Conservation (phyloP, 2,797 vertebrate species). For the Intellagama lesueurii region DNA sequence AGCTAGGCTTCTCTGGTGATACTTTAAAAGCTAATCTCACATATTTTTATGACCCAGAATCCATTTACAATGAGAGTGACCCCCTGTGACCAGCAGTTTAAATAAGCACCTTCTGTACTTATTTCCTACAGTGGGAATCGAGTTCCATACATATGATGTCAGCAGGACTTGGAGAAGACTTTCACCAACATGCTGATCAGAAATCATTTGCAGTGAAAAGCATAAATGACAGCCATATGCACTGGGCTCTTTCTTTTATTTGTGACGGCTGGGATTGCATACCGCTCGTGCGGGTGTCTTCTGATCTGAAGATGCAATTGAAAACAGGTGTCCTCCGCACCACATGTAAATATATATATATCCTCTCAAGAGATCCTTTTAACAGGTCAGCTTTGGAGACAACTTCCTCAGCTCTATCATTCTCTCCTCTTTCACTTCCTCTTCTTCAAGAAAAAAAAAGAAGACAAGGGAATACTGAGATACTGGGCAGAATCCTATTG, state of each 20-base stretch:
- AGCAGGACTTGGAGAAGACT: conserved; percentile 70
- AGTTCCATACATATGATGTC: conserved; percentile 80
- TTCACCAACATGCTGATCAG: conserved; percentile 72
- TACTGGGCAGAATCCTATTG: background rate
- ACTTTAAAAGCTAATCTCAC: conserved; percentile 74
- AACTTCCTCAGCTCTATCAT: conserved; percentile 58
- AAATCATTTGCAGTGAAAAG: conserved; percentile 77
- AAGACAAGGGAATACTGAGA: conserved; percentile 31
- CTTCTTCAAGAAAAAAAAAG: conserved; percentile 55
- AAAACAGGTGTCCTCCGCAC: conserved; percentile 77
- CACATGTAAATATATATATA: conserved; percentile 51
- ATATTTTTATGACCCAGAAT: conserved; percentile 79
- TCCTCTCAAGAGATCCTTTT: conserved; percentile 75
- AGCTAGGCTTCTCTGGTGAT: conserved; percentile 66
- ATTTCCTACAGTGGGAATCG: conserved; percentile 73
- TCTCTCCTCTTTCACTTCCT: conserved; percentile 40
- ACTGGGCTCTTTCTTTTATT: conserved; percentile 66
- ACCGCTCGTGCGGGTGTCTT: conserved; percentile 67
- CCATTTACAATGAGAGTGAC: conserved; percentile 77
- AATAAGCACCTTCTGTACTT: conserved; percentile 66
- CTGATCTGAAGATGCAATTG: conserved; percentile 78
- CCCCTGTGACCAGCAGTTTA: conserved; percentile 75
- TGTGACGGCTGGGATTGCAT: conserved; percentile 49
- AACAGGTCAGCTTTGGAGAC: conserved; percentile 71
- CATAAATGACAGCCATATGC: conserved; percentile 76